Evolutionary conservation across 2,113 vertebrate species (phyloP), one percentile per base, ranked within the genome.

Genomic region (Malurus elegans): DNA sequence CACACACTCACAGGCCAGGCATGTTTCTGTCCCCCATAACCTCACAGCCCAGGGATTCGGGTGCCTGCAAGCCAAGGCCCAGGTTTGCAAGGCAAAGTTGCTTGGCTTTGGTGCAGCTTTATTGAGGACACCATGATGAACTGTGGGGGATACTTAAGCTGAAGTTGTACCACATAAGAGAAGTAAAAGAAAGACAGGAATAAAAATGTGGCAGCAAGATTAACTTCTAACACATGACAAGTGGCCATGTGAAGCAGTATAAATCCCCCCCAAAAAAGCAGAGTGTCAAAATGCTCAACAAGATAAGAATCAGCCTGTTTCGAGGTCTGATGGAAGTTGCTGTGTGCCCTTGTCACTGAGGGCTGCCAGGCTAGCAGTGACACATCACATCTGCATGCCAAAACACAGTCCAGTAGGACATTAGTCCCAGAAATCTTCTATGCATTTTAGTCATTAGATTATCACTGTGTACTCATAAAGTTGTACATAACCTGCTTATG

Each of bases 241-340:
- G 42, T 36, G 54, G 42, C 24, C 21, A 58, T 18, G 14, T 58
- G 32, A 74, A 74, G 19, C 71, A 45, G 71, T 17, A 74, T 23
- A 58, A 58, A 58, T n/a, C n/a, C 38, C 26, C 26, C 42, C n/a
- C 31, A 36, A 50, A 53, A 79, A 78, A 72, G 58, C 16, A 42
- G 44, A 32, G n/a, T 72, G 44, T 50, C 54, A 62, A 69, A 84
- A 62, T 12, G 19, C 28, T 56, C 48, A 57, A 45, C 24, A 65
- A 62, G 34, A 51, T 44, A 62, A 88, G 8, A 15, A 21, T 17
- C 23, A 13, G 17, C 12, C 53, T 67, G 5, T 67, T 73, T 36
- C 3, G 2, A 67, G 47, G 53, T 26, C 8, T 0, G 0, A 8
- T 23, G 19, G 31, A 61, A 34, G 53, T 28, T 79, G 26, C 13